Evolutionary conservation across 2,888 invertebrate species (phyloP).

Genomic region (Aricia artaxerxes): DNA sequence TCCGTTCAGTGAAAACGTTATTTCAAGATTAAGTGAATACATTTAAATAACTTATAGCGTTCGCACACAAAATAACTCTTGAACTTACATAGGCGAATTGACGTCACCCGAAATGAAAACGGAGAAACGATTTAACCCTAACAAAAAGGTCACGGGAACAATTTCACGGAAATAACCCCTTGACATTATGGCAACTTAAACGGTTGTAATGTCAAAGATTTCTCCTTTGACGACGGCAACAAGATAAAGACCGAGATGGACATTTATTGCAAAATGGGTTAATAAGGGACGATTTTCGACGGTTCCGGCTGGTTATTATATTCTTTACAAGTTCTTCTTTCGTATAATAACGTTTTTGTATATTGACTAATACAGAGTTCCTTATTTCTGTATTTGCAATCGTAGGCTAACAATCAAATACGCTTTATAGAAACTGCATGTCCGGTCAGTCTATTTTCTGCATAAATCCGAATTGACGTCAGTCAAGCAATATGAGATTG

Average conservation of each 20-base stretch:
- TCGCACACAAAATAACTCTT: background rate
- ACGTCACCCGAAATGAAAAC: constrained; percentile 29
- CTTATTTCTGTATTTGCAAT: background rate
- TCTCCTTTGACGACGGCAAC: constrained; percentile 27
- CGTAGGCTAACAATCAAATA: too few relatives aligned
- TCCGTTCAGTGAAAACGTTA: background rate
- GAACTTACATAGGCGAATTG: constrained; percentile 15
- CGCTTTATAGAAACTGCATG: background rate
- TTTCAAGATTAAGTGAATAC: background rate
- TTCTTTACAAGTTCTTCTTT: background rate
- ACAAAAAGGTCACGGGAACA: constrained; percentile 46
- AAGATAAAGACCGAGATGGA: background rate
- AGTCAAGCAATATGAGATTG: background rate
- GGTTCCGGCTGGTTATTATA: background rate
- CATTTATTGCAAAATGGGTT: background rate
- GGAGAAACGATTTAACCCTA: constrained; percentile 44
- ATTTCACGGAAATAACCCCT: constrained; percentile 45
- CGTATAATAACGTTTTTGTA: background rate
- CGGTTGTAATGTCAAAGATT: constrained; percentile 37
- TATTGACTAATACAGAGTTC: background rate
- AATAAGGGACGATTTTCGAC: background rate
- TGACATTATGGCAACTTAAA: constrained; percentile 40
- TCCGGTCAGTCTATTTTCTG: background rate
- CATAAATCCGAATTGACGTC: constrained; percentile 7
- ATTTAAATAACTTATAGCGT: constrained; percentile 23